Evolutionary conservation across 2,888 invertebrate genomes (phyloP).

Genomic region (Cyclophora punctaria): DNA sequence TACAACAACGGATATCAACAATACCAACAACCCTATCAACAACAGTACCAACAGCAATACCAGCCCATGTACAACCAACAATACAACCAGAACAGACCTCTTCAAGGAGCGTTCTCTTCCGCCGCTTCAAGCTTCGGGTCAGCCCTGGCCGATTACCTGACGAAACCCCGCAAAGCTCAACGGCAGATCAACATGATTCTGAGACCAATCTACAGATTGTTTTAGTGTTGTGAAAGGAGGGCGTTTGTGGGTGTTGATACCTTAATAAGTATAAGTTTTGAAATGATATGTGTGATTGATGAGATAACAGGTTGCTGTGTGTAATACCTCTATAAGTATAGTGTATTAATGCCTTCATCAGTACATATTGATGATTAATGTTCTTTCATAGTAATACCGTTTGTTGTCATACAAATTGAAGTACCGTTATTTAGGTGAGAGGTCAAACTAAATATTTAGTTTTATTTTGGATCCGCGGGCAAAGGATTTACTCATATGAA

Average conservation of each 20-base stretch:
- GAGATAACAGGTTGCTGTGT: too few species aligned
- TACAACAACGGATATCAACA: conserved; percentile 17
- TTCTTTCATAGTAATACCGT: too few species aligned
- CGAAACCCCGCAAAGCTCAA: conserved; percentile 50
- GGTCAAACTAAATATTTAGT: too few species aligned
- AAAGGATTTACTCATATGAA: too few species aligned
- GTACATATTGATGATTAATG: too few species aligned
- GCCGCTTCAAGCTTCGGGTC: conserved; percentile 72
- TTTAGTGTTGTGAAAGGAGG: conserved; percentile 25
- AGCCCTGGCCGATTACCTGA: conserved; percentile 62
- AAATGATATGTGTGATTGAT: neutral
- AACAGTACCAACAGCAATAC: conserved; percentile 10
- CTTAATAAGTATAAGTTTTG: neutral
- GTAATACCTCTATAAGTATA: too few species aligned
- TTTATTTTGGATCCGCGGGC: too few species aligned
- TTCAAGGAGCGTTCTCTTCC: conserved; percentile 49
- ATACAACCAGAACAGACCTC: conserved; percentile 33
- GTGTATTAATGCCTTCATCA: too few species aligned
- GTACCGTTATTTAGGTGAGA: too few species aligned
- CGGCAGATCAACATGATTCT: conserved; percentile 53
- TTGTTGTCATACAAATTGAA: too few species aligned
- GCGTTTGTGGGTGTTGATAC: conserved; percentile 4
- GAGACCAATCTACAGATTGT: conserved; percentile 52
- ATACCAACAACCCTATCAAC: conserved; percentile 14
- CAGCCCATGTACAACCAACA: conserved; percentile 9